Evolutionary conservation across 2,797 vertebrate genomes (phyloP).

Genomic region (Gallinago nigripennis): DNA sequence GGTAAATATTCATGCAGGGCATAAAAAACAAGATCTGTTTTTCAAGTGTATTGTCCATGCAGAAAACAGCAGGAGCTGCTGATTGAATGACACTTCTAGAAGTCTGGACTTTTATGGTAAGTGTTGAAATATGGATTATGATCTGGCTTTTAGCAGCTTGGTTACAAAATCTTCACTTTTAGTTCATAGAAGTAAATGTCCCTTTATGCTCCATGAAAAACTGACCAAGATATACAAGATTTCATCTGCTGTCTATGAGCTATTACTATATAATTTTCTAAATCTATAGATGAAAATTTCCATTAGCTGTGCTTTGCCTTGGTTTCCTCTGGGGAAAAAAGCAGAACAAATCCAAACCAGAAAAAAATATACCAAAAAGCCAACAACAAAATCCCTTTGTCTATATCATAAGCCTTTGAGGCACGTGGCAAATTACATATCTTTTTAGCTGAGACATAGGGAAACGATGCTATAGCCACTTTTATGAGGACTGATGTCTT

Average conservation of each 20-base stretch:
- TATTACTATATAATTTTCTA: neutral
- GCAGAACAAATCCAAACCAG: neutral
- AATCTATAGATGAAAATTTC: neutral
- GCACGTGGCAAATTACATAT: neutral
- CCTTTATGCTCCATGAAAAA: neutral
- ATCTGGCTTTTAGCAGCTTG: neutral
- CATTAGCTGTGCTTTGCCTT: neutral
- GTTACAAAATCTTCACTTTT: neutral
- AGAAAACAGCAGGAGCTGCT: neutral
- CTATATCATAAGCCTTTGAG: neutral
- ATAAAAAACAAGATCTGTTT: neutral
- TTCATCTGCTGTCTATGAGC: neutral
- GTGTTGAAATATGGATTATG: neutral
- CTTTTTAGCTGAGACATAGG: neutral
- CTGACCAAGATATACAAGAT: neutral
- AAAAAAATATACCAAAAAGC: neutral
- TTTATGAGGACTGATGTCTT: constrained; percentile 1
- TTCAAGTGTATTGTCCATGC: neutral
- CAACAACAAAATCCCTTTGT: neutral
- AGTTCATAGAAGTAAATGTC: too few relatives aligned
- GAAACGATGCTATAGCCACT: neutral
- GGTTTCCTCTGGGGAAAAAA: neutral
- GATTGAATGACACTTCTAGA: neutral
- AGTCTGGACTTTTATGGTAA: neutral
- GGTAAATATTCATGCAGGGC: neutral